A percentile compares a stretch with the other conserved stretches of the same genome.
Evolutionary conservation across 2,797 vertebrate species (phyloP).

Genomic region (Sciurus carolinensis): DNA sequence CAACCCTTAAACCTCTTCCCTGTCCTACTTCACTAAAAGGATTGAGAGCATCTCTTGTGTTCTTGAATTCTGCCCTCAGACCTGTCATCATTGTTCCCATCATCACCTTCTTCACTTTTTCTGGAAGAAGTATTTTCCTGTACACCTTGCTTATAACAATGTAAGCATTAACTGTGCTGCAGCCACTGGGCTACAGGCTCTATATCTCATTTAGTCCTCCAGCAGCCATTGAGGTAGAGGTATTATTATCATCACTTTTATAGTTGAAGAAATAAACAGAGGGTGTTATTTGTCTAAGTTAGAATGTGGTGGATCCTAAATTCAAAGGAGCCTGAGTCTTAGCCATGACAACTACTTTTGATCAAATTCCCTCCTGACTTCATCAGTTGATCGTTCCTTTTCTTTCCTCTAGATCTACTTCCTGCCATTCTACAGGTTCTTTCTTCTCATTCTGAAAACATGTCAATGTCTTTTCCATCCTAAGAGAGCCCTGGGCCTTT

Average conservation of each 20-base stretch:
- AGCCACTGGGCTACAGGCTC: not conserved
- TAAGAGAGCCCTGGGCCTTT: not conserved
- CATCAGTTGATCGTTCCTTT: not conserved
- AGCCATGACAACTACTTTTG: not conserved
- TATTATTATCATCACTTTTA: not conserved
- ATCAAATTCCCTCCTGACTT: not conserved
- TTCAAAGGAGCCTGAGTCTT: not conserved
- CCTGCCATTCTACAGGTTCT: not conserved
- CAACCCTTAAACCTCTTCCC: not conserved
- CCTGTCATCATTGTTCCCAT: too few relatives aligned
- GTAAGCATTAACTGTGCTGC: not conserved
- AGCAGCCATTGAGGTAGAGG: not conserved
- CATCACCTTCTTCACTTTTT: not conserved
- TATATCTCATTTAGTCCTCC: not conserved
- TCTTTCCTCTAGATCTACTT: not conserved
- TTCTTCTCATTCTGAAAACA: not conserved
- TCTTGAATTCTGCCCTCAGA: not conserved
- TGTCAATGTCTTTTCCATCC: not conserved
- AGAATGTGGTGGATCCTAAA: not conserved
- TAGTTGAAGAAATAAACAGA: not conserved
- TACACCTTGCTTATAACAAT: not conserved
- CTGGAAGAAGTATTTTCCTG: too few relatives aligned
- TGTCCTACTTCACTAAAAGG: not conserved
- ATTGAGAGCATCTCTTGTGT: not conserved
- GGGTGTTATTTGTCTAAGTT: not conserved